A percentile compares a stretch with the other conserved stretches of the same genome.
phyloP scores from a whole-genome alignment of 2,797 vertebrate genomes.

The Sparus aurata region DNA sequence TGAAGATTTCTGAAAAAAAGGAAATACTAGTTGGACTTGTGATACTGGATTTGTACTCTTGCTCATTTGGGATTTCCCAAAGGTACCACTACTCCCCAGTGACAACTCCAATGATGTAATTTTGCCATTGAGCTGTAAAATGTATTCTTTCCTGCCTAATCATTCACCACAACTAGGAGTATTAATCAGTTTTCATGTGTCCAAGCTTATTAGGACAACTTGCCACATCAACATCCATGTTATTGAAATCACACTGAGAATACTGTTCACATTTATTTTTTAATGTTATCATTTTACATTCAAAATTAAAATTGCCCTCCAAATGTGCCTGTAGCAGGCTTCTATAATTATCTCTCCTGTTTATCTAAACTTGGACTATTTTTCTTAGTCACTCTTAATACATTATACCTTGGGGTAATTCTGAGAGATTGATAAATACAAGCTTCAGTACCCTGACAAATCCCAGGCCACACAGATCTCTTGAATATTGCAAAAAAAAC shows the following conservation, averaged over 20 bases:
- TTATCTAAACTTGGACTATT: slow-evolving; percentile 23
- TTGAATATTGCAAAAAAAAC: slow-evolving; percentile 7
- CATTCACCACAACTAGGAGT: not conserved
- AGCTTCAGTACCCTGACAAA: slow-evolving; percentile 35
- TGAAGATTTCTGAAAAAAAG: not conserved
- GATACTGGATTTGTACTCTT: not conserved
- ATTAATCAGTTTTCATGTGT: not conserved
- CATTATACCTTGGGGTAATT: slow-evolving; percentile 34
- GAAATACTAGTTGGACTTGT: not conserved
- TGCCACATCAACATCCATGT: not conserved
- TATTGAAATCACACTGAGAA: not conserved
- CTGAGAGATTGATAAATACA: slow-evolving; percentile 46
- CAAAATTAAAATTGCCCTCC: not conserved
- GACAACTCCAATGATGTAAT: not conserved
- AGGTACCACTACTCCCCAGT: slow-evolving; percentile 3
- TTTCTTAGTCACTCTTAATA: slow-evolving; percentile 43
- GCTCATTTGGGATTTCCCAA: slow-evolving; percentile 3
- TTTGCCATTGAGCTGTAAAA: not conserved
- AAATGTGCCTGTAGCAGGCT: slow-evolving; percentile 6
- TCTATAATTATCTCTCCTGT: slow-evolving; percentile 37
- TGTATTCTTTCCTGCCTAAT: not conserved
- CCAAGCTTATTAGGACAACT: not conserved
- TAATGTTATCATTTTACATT: not conserved
- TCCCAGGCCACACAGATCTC: slow-evolving; percentile 33
- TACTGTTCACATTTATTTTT: not conserved